Conservation (phyloP, 2,888 invertebrate species). For the Caprella mutica region DNA sequence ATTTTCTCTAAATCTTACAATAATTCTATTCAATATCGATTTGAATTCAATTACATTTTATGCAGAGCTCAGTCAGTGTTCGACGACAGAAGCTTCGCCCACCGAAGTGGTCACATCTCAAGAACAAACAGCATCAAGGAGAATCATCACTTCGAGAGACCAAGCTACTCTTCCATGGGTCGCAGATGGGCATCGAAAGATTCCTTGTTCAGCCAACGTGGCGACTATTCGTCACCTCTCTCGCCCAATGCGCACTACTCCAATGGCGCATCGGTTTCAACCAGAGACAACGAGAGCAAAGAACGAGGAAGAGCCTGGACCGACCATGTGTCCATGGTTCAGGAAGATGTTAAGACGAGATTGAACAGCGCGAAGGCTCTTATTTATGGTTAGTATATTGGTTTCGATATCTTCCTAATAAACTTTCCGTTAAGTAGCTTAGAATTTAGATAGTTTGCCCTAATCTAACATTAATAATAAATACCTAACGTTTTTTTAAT, state of each 20-base stretch:
- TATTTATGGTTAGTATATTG: conserved; percentile 5
- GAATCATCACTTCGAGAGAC: background rate
- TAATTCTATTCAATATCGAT: background rate
- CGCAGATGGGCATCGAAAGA: conserved; percentile 28
- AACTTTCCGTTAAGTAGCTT: background rate
- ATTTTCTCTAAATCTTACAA: background rate
- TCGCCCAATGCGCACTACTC: conserved; percentile 15
- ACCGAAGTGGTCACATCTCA: conserved; percentile 13
- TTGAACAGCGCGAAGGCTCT: conserved; percentile 1
- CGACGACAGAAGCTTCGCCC: conserved; percentile 9
- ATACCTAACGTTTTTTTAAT: background rate
- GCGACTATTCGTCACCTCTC: conserved; percentile 21
- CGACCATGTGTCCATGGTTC: conserved; percentile 22
- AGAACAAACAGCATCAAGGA: conserved; percentile 31
- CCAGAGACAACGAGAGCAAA: conserved; percentile 4
- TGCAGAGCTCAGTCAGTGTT: conserved; percentile 12
- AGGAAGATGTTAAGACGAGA: conserved; percentile 20
- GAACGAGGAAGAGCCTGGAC: conserved; percentile 28
- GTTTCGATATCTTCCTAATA: no score
- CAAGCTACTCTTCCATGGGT: conserved; percentile 7
- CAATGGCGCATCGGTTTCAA: background rate
- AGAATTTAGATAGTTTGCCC: background rate
- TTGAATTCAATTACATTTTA: background rate
- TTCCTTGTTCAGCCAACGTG: conserved; percentile 19
- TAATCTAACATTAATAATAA: background rate